phyloP scores from a whole-genome alignment of 1,140 invertebrate genomes.

The Ruditapes philippinarum region DNA sequence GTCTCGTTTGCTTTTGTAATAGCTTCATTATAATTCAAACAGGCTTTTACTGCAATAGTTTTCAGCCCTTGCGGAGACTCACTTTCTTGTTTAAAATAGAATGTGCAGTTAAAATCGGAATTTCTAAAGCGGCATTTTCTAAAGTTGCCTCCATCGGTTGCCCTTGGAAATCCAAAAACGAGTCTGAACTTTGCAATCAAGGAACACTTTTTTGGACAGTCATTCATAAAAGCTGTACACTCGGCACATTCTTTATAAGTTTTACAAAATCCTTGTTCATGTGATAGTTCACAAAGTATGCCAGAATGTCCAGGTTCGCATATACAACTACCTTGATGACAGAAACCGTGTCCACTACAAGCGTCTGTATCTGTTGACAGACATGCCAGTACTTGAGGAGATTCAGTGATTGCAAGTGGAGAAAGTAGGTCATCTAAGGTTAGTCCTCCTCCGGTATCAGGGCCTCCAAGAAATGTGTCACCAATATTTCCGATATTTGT shows the following conservation, averaged over 20 bases:
- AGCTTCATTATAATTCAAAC: background rate
- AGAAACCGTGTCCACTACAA: slow-evolving; percentile 12
- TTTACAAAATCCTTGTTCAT: background rate
- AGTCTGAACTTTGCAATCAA: slow-evolving; percentile 27
- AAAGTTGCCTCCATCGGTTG: background rate
- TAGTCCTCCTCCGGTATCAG: too few relatives aligned
- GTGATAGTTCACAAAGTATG: background rate
- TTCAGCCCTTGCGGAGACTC: background rate
- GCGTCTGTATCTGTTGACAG: background rate
- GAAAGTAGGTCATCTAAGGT: background rate
- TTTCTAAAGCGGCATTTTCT: slow-evolving; percentile 11
- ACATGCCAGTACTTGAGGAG: background rate
- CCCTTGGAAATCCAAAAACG: slow-evolving; percentile 2
- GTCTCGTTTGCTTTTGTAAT: background rate
- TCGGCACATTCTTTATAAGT: slow-evolving; percentile 33
- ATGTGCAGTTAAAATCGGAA: background rate
- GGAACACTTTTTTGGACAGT: background rate
- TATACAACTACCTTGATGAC: background rate
- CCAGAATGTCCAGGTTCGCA: background rate
- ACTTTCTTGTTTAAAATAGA: slow-evolving; percentile 25
- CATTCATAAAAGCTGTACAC: slow-evolving; percentile 13
- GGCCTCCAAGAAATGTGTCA: too few relatives aligned
- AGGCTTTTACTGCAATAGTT: slow-evolving; percentile 25
- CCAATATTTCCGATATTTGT: background rate
- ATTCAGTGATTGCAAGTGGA: background rate